phyloP scores from a whole-genome alignment of 2,113 vertebrate species.

The human region GRCh38 chr11:127113001-127113500 shows the following conservation, averaged over 20 bases:
- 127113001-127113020: rapidly evolving
- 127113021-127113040: neutral
- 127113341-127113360: neutral
- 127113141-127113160: neutral
- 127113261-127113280: neutral
- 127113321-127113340: neutral
- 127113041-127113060: neutral
- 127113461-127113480: neutral
- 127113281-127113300: neutral
- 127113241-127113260: neutral
- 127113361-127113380: neutral
- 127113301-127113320: neutral
- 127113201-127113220: neutral
- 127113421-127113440: neutral
- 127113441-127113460: neutral
- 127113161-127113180: neutral
- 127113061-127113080: neutral
- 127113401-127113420: neutral
- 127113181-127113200: neutral
- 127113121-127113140: neutral
- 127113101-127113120: neutral
- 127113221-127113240: rapidly evolving
- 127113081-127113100: neutral
- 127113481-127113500: neutral
- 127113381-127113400: neutral